Base-by-base conservation (phyloP, 2,797 vertebrate species). In the Aulostomus chinensis region DNA sequence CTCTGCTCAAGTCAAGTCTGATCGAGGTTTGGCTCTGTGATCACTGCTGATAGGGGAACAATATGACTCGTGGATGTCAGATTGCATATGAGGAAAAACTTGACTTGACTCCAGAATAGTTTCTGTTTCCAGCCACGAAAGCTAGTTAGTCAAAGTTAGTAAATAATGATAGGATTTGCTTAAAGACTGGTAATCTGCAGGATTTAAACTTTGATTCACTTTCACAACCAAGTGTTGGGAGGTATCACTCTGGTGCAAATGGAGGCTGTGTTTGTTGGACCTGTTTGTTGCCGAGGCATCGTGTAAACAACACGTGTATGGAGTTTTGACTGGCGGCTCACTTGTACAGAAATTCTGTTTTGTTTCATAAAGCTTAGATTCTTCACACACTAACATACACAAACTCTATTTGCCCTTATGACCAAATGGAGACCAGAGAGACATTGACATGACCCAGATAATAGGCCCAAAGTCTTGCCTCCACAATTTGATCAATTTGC, bases 401-500 rank as follows among this genome's bases (percentile, higher is more conserved):
- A 78, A 30, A 74, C 63, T 58, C 48, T 26, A 55, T 61, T 57
- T 74, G 58, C 68, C 64, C 64, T 64, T 74, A 60, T 81, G 78
- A 88, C 85, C 85, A 80, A 86, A 81, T 58, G 73, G 70, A 85
- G 84, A 86, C 85, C 85, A 84, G 84, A 88, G 75, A 88, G 85
- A 88, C 71, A 73, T 77, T 92, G 90, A 91, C 89, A 84, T 90
- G 89, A 92, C 91, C 88, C 88, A 90, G 83, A 91, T 92, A 91
- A 91, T 89, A 73, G 90, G 84, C 84, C 76, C 78, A 86, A 91
- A 91, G 84, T 90, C 87, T 88, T 89, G 78, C 86, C 73, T 86
- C 84, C 73, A 89, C 90, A 91, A 91, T 91, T 92, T 91, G 86
- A 90, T 91, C 89, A 92, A 90, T 92, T 89, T 91, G 86, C 83